Percentiles rank a stretch among this genome's conserved stretches.
Conservation (phyloP, 2,888 invertebrate species). For the Euproctis similis region DNA sequence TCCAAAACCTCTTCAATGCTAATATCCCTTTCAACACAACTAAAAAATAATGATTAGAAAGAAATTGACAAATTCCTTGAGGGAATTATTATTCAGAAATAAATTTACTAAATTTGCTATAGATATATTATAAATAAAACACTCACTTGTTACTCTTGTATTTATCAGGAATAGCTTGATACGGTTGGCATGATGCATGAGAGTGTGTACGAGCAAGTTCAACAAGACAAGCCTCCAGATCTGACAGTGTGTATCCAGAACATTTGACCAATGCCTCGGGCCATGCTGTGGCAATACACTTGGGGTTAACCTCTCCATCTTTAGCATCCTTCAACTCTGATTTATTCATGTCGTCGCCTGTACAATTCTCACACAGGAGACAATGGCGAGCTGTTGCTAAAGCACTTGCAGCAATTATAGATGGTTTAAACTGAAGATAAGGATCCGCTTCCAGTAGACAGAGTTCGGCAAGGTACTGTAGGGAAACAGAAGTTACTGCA, state of each 20-base stretch:
- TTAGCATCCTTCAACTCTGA: slow-evolving; percentile 11
- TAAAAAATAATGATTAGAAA: too few relatives aligned
- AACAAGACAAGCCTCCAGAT: slow-evolving; percentile 81
- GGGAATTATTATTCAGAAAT: too few relatives aligned
- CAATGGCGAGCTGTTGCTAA: slow-evolving; percentile 88
- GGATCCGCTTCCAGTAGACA: slow-evolving; percentile 91
- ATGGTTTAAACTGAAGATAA: slow-evolving; percentile 88
- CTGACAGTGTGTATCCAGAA: slow-evolving; percentile 78
- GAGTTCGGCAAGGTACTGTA: slow-evolving; percentile 90
- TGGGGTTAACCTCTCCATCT: slow-evolving; percentile 5
- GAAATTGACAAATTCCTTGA: too few relatives aligned
- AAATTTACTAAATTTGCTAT: too few relatives aligned
- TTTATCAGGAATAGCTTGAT: slow-evolving; percentile 93
- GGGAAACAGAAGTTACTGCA: too few relatives aligned
- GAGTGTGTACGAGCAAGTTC: slow-evolving; percentile 82
- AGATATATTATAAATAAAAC: too few relatives aligned
- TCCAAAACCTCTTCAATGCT: too few relatives aligned
- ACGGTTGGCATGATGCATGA: slow-evolving; percentile 79
- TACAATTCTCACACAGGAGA: slow-evolving; percentile 59
- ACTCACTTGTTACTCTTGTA: slow-evolving; percentile 85
- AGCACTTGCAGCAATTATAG: slow-evolving; percentile 86
- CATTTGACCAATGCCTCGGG: slow-evolving; percentile 76
- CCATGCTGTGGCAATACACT: slow-evolving; percentile 75
- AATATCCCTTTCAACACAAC: too few relatives aligned
- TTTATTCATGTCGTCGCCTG: slow-evolving; percentile 9